These are phyloP conservation scores for Hydroisotoma schaefferi DNA, from an alignment of 2,888 invertebrate species.

Conservation along the genomic window DNA sequence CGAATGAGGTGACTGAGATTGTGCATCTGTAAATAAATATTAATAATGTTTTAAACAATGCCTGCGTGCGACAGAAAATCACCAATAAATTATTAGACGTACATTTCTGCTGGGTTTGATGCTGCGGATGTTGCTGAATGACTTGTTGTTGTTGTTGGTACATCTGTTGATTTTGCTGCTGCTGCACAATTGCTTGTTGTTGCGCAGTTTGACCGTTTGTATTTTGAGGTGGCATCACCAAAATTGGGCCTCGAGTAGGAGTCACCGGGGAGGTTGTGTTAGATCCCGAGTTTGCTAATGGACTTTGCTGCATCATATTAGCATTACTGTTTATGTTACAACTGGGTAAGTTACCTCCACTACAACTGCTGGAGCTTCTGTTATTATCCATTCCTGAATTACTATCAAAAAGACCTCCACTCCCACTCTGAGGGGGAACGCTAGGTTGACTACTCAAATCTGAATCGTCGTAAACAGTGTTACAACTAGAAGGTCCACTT, in stretches of 20 bases:
- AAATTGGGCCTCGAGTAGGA: conserved; percentile 14
- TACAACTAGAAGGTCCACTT: conserved; percentile 48
- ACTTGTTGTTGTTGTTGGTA: conserved; percentile 9
- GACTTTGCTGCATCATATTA: conserved; percentile 30
- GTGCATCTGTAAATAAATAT: conserved; percentile 2
- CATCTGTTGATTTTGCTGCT: conserved; percentile 29
- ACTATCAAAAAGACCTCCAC: conserved; percentile 21
- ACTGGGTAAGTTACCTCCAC: conserved; percentile 26
- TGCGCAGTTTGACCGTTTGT: conserved; percentile 13
- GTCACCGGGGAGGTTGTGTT: conserved; percentile 10
- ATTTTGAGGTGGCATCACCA: conserved; percentile 31
- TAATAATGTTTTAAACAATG: too few species aligned
- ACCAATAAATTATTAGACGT: too few species aligned
- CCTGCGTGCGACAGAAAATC: too few species aligned
- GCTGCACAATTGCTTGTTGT: conserved; percentile 20
- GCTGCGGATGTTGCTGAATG: conserved; percentile 4
- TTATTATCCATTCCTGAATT: conserved; percentile 28
- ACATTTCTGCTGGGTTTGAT: conserved; percentile 9
- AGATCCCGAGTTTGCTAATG: neutral
- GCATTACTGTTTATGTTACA: conserved; percentile 1
- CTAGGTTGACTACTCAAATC: conserved; percentile 46
- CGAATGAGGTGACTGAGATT: conserved; percentile 3
- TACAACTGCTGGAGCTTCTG: conserved; percentile 45
- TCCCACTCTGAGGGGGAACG: conserved; percentile 39
- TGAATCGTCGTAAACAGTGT: conserved; percentile 47